Percentiles rank a stretch among this genome's conserved stretches.
Evolutionary conservation across 2,888 invertebrate genomes (phyloP).

Genomic region (Andrena camellia): DNA sequence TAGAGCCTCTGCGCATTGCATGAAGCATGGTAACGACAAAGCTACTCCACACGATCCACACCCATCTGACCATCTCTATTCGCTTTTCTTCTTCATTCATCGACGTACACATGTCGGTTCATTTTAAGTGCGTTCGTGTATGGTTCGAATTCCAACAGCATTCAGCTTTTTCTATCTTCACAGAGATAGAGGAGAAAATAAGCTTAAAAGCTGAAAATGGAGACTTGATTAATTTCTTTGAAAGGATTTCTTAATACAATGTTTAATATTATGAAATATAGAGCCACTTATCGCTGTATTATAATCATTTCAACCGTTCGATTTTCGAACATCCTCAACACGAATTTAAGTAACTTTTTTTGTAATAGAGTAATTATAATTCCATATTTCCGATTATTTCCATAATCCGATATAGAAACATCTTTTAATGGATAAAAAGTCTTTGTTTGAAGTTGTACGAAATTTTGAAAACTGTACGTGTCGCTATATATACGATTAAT

Average conservation of each 20-base stretch:
- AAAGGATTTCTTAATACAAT: no score
- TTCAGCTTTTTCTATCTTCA: neutral
- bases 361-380: no score
- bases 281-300: no score
- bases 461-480: conserved; percentile 6
- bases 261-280: no score
- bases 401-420: no score
- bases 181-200: neutral
- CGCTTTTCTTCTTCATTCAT: neutral
- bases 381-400: no score
- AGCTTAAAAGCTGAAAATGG: neutral
- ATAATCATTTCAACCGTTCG: neutral
- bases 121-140: neutral
- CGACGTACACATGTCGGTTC: no score
- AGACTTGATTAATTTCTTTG: no score
- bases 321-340: neutral
- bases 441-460: neutral
- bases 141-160: neutral
- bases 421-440: neutral
- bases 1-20: neutral
- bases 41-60: conserved; percentile 20
- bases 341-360: neutral
- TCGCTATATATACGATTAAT: neutral
- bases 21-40: conserved; percentile 3
- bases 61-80: no score